These are phyloP conservation scores for Vidua macroura DNA, from an alignment of 2,113 vertebrate genomes.

Conservation along the genomic window DNA sequence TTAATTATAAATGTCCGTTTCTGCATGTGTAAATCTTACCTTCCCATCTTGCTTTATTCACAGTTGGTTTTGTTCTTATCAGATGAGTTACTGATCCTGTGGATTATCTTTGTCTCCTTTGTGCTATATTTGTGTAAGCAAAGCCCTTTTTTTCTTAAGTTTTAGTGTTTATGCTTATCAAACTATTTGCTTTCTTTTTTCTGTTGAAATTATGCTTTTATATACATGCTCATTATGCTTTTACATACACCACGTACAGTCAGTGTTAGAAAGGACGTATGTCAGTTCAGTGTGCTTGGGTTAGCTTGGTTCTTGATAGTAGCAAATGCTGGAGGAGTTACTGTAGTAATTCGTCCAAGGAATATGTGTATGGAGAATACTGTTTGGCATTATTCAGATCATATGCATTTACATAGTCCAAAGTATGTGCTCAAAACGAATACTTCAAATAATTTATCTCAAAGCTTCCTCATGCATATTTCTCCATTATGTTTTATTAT, in stretches of 20 bases:
- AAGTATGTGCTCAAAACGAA: not conserved
- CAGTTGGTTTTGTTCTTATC: not conserved
- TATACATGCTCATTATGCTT: not conserved
- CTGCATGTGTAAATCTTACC: not conserved
- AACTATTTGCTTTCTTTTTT: not conserved
- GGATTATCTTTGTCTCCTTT: not conserved
- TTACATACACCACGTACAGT: not conserved
- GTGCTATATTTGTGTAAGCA: not conserved
- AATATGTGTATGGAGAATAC: not conserved
- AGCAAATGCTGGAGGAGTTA: not conserved
- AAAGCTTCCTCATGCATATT: not conserved
- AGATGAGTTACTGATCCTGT: not conserved
- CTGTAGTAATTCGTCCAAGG: not conserved
- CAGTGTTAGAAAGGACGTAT: not conserved
- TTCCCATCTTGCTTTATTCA: not conserved
- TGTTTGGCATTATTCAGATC: not conserved
- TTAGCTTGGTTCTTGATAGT: not conserved
- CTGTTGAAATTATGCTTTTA: not conserved
- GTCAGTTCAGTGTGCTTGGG: not conserved
- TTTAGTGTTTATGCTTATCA: not conserved
- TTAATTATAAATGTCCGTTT: not conserved
- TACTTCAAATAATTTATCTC: not conserved
- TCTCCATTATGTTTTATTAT: not conserved
- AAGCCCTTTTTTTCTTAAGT: not conserved
- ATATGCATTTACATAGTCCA: not conserved